A percentile compares a stretch with the other conserved stretches of the same genome.
Conservation (phyloP, 2,888 invertebrate genomes). For the Amiota communis region DNA sequence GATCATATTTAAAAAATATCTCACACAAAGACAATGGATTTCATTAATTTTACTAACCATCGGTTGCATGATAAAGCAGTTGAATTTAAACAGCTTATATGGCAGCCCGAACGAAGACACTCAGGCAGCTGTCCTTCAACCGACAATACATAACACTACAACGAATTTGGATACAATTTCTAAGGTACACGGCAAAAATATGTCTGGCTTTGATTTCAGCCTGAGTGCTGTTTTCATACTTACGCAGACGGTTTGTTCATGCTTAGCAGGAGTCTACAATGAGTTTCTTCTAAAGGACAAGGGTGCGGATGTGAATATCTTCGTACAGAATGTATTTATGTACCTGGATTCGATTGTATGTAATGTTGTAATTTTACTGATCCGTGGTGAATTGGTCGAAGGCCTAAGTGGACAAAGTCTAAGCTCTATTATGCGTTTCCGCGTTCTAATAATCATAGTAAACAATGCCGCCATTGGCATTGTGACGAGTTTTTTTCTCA, state of each 20-base stretch:
- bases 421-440: conserved; percentile 77
- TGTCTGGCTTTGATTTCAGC: conserved; percentile 74
- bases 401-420: conserved; percentile 78
- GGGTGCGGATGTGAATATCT: conserved; percentile 89
- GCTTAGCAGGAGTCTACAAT: conserved; percentile 95
- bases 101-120: conserved; percentile 53
- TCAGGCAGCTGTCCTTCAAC: conserved; percentile 51
- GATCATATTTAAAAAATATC: conserved; percentile 88
- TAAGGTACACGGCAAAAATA: conserved; percentile 57
- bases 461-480: conserved; percentile 95
- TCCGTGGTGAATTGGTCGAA: conserved; percentile 78
- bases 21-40: conserved; percentile 89
- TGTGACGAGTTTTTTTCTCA: conserved; percentile 93
- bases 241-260: conserved; percentile 91
- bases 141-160: background rate
- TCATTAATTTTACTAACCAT: conserved; percentile 88
- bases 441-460: conserved; percentile 86
- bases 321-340: conserved; percentile 96
- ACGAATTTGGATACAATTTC: background rate
- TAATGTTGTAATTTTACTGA: conserved; percentile 82
- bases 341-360: conserved; percentile 95
- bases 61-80: conserved; percentile 93
- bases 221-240: conserved; percentile 80
- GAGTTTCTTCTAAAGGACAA: conserved; percentile 92
- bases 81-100: conserved; percentile 74